These are phyloP conservation scores for Helogale parvula DNA, from an alignment of 2,113 vertebrate species.

Conservation along the genomic window DNA sequence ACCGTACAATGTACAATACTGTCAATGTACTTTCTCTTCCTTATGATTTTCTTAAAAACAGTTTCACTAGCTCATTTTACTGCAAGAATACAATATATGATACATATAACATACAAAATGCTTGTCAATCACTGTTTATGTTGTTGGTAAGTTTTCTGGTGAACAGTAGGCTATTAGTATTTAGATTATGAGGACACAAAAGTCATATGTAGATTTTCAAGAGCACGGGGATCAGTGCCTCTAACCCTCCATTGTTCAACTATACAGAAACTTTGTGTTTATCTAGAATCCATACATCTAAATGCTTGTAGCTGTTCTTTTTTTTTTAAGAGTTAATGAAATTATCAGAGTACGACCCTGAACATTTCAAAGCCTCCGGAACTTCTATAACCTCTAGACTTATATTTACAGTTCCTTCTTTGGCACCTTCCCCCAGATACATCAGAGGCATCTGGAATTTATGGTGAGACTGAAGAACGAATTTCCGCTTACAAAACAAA, in stretches of 20 bases:
- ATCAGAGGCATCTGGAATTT: background rate
- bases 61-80: background rate
- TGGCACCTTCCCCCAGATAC: background rate
- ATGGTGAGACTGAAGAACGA: background rate
- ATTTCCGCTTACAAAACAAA: background rate
- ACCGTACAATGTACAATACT: background rate
- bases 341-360: background rate
- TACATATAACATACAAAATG: background rate
- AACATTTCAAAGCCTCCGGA: background rate
- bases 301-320: background rate
- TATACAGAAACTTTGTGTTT: background rate
- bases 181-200: background rate
- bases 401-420: background rate
- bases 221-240: background rate
- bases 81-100: background rate
- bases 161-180: background rate
- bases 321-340: background rate
- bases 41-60: background rate
- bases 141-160: background rate
- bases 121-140: background rate
- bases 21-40: background rate
- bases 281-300: background rate
- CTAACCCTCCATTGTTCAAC: background rate
- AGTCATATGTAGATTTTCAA: background rate
- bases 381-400: background rate